Evolutionary conservation across 2,797 vertebrate genomes (phyloP).

Genomic region (Micrastur ruficollis): DNA sequence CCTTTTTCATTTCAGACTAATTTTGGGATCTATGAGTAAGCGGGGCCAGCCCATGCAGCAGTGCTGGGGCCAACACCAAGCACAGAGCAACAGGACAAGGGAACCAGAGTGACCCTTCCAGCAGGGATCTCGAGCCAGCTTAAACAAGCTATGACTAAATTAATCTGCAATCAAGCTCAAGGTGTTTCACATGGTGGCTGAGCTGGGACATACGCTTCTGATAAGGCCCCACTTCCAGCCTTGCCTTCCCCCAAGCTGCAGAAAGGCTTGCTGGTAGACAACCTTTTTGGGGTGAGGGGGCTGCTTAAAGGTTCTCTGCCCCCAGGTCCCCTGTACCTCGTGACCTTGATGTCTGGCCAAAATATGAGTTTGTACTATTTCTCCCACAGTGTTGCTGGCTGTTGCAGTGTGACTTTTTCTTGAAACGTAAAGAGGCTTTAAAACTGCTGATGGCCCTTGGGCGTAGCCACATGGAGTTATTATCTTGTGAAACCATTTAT

Average conservation of each 20-base stretch:
- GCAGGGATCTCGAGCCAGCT: background rate
- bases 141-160: background rate
- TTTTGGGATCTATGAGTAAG: background rate
- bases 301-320: background rate
- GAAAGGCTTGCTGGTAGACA: background rate
- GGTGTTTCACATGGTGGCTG: background rate
- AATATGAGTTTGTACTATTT: background rate
- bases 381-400: background rate
- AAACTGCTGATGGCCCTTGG: conserved; percentile 51
- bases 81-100: background rate
- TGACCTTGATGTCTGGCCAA: background rate
- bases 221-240: background rate
- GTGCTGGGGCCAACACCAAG: background rate
- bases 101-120: background rate
- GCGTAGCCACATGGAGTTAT: background rate
- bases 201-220: background rate
- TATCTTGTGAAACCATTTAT: conserved; percentile 52
- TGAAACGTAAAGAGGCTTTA: background rate
- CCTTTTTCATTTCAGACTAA: background rate
- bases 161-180: background rate
- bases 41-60: background rate
- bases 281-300: background rate
- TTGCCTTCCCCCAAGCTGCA: background rate
- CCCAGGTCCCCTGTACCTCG: background rate
- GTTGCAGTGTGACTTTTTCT: background rate